Evolutionary conservation across 1,140 invertebrate species (phyloP).

Genomic region (Neodiprion pinetum): DNA sequence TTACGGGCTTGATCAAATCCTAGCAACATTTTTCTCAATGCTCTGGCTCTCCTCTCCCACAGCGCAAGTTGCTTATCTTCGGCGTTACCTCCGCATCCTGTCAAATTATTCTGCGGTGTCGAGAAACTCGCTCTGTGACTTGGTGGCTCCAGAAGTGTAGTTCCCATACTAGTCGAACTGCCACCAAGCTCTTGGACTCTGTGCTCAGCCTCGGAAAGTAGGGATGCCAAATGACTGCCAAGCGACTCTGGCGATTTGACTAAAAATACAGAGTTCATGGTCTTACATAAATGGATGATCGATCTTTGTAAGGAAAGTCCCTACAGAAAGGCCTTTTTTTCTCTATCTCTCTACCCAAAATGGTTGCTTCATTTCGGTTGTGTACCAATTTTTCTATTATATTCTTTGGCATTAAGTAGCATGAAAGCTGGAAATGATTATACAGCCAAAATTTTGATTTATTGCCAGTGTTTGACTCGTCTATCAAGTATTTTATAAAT

Average conservation of each 20-base stretch:
- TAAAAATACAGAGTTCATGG: slow-evolving; percentile 55
- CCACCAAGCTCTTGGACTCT: slow-evolving; percentile 77
- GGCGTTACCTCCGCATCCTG: slow-evolving; percentile 69
- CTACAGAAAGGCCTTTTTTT: not conserved
- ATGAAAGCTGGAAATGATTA: no score
- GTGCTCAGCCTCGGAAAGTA: slow-evolving; percentile 82
- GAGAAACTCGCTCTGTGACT: slow-evolving; percentile 62
- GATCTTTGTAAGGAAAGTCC: slow-evolving; percentile 7
- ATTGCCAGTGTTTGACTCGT: no score
- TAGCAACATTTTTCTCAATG: slow-evolving; percentile 76
- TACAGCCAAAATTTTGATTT: no score
- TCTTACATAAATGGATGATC: slow-evolving; percentile 5
- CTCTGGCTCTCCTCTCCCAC: slow-evolving; percentile 85
- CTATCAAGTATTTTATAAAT: no score
- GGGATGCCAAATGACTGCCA: slow-evolving; percentile 74
- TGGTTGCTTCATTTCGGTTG: no score
- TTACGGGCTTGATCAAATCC: slow-evolving; percentile 74
- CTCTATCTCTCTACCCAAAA: no score
- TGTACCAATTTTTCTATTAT: no score
- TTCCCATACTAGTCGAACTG: slow-evolving; percentile 38
- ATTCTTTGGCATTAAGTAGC: no score
- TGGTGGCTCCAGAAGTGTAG: slow-evolving; percentile 56
- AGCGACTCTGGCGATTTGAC: slow-evolving; percentile 75
- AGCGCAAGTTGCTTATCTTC: slow-evolving; percentile 86
- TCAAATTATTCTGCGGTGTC: slow-evolving; percentile 66